phyloP scores from a whole-genome alignment of 2,113 vertebrate species.

The Poeciliopsis turrubarensis region DNA sequence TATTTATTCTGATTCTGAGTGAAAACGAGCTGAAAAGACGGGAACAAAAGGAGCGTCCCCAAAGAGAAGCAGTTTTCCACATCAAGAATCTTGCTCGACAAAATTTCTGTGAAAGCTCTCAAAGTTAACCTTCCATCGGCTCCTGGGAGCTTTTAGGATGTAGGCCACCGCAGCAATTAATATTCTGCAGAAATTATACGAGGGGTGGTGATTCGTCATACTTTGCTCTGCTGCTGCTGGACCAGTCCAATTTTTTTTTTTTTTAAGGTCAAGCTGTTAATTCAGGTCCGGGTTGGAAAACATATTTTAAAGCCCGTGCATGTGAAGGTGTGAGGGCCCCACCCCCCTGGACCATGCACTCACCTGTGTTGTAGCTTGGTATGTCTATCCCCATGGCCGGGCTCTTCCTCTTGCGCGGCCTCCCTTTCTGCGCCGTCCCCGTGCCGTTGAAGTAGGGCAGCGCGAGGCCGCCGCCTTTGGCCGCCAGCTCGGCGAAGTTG shows the following conservation, averaged over 20 bases:
- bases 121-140: neutral
- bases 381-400: slow-evolving; percentile 95
- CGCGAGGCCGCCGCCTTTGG: slow-evolving; percentile 88
- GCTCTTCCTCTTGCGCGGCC: slow-evolving; percentile 96
- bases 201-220: neutral
- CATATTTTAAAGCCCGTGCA: neutral
- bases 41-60: neutral
- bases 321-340: neutral
- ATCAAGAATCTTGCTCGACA: neutral
- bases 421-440: slow-evolving; percentile 94
- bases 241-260: neutral
- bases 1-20: neutral
- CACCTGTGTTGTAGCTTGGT: slow-evolving; percentile 95
- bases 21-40: neutral
- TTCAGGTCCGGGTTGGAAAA: neutral
- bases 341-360: slow-evolving; percentile 47
- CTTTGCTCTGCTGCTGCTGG: neutral
- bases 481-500: slow-evolving; percentile 96
- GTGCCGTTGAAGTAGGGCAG: slow-evolving; percentile 97
- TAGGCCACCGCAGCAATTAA: neutral
- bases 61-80: neutral
- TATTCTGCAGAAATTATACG: neutral
- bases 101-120: neutral
- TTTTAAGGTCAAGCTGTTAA: neutral
- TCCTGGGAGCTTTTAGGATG: neutral